A percentile compares a stretch with the other conserved stretches of the same genome.
phyloP scores from a whole-genome alignment of 2,888 invertebrate species.

The Troilus luridus region DNA sequence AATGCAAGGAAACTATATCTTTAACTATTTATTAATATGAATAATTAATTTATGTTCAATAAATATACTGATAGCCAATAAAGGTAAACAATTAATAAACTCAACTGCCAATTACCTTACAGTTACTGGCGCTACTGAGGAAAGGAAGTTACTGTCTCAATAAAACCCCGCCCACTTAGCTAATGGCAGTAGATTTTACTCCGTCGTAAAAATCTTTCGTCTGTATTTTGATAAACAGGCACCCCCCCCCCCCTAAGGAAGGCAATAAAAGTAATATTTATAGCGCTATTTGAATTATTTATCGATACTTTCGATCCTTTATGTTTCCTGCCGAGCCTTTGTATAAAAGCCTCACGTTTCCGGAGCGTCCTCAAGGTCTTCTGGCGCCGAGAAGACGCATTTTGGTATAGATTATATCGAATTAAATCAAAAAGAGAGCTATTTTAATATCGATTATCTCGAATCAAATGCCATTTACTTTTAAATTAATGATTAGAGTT shows the following conservation, averaged over 20 bases:
- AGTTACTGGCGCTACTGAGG: not conserved
- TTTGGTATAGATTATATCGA: not conserved
- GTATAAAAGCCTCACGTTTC: not conserved
- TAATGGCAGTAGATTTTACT: not conserved
- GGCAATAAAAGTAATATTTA: not conserved
- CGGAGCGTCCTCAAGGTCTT: not conserved
- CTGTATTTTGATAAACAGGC: conserved; percentile 6
- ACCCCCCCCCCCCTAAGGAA: not conserved
- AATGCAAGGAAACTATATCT: no score
- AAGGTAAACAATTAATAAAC: not conserved
- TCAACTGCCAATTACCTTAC: not conserved
- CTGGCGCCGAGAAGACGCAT: not conserved
- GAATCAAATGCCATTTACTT: no score
- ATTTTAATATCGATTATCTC: no score
- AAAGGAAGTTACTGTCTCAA: not conserved
- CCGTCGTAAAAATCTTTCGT: not conserved
- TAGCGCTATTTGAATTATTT: not conserved
- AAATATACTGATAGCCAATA: no score
- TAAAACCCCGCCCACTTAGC: not conserved
- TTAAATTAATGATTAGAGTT: no score
- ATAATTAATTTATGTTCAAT: no score
- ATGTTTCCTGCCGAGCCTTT: not conserved
- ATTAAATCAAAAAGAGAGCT: not conserved
- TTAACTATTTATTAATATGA: no score
- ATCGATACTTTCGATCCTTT: not conserved